Conservation (phyloP, 2,797 vertebrate species). For the Cyclopterus lumpus region DNA sequence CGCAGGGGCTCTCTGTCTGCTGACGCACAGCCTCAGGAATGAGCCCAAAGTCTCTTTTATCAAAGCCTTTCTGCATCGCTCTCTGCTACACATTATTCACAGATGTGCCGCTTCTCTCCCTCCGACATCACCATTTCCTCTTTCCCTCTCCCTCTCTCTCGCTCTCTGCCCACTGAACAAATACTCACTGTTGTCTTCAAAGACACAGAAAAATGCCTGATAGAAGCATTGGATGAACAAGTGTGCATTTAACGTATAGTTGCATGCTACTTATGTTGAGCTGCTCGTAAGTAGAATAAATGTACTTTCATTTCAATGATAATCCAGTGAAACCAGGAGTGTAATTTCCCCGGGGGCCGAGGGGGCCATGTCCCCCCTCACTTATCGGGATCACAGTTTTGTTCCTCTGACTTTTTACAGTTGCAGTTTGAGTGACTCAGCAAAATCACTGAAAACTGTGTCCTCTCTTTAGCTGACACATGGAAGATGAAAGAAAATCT, state of each 20-base stretch:
- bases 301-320: not conserved
- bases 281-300: not conserved
- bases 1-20: slow-evolving; percentile 64
- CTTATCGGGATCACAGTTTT: not conserved
- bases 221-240: not conserved
- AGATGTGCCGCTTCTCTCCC: slow-evolving; percentile 80
- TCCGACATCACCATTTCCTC: slow-evolving; percentile 62
- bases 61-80: slow-evolving; percentile 81
- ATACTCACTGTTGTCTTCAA: slow-evolving; percentile 29
- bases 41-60: slow-evolving; percentile 83
- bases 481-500: not conserved
- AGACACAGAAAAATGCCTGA: not conserved
- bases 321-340: not conserved
- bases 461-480: not conserved
- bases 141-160: slow-evolving; percentile 9
- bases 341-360: too few relatives aligned
- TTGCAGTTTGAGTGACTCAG: not conserved
- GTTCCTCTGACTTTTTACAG: not conserved
- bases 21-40: slow-evolving; percentile 85
- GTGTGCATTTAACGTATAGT: not conserved
- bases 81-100: slow-evolving; percentile 86
- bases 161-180: slow-evolving; percentile 34
- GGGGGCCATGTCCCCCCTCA: not conserved
- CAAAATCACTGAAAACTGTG: not conserved
- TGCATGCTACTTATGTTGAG: too few relatives aligned